Evolutionary conservation across 2,888 invertebrate genomes (phyloP), one percentile per base, ranked within the genome.

Genomic region (Ornithoptera alexandrae): DNA sequence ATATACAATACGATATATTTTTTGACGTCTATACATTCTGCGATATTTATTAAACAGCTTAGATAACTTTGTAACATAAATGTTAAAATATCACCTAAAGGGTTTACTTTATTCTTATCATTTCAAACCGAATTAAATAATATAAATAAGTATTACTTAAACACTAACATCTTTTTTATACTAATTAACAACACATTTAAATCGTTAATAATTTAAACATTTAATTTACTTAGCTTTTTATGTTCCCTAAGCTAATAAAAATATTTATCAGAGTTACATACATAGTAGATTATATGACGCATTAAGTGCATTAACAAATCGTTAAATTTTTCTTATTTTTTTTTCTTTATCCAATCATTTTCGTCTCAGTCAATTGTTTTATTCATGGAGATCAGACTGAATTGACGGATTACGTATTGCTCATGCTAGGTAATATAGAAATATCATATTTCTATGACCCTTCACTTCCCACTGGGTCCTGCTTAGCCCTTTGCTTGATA

Each of bases 401-500:
- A 62, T 46, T 12, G 61, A 56, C 46, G 42, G n/a, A 50, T 65
- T 60, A 42, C 36, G 36, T 60, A 53, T 42, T 68, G 62, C 62
- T 58, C 46, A 20, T 50, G 24, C 63, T 24, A 58, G 42, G 17
- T 65, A 46, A 57, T n/a, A n/a, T n/a, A n/a, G n/a, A n/a, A n/a
- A n/a, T n/a, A 36, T 30, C 36, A 57, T 60, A 65, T 69, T 53
- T 65, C 65, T 62, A 65, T 65, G 30, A 24, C 65, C 20, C 69
- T 69, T 57, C 50, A 70, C 36, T 66, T 65, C 62, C 65, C 65
- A 20, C 65, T 15, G 46, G 36, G 46, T 22, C 36, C 50, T 50
- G 61, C 39, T 58, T 24, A 58, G 58, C 62, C 69, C 65, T 62
- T 57, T 65, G 58, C 58, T 66, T 62, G 65, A 70, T 66, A 62